Evolutionary conservation across 2,113 vertebrate species (phyloP).

Genomic region (Gallinago undulata): DNA sequence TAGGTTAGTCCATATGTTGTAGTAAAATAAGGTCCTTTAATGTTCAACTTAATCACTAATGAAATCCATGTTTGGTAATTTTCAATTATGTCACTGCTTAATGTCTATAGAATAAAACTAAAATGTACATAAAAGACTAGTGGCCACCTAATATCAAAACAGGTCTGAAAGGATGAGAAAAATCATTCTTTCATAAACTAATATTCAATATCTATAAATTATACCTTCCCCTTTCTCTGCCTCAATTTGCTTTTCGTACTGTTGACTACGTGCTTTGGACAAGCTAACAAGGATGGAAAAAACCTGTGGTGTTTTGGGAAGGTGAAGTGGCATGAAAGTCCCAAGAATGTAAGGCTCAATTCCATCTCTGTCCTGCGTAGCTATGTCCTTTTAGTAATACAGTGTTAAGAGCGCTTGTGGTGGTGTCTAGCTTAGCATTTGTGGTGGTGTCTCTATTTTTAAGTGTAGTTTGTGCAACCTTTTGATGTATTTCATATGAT

Average conservation of each 20-base stretch:
- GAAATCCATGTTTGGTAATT: background rate
- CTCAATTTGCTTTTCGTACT: background rate
- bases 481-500: background rate
- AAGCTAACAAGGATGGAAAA: slow-evolving; percentile 40
- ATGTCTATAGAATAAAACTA: background rate
- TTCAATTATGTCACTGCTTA: background rate
- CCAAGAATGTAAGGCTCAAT: slow-evolving; percentile 41
- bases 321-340: slow-evolving; percentile 27
- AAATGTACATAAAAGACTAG: background rate
- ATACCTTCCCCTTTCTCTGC: slow-evolving; percentile 24
- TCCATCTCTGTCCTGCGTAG: background rate
- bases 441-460: background rate
- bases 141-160: background rate
- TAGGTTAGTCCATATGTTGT: background rate
- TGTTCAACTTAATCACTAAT: background rate
- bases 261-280: slow-evolving; percentile 35
- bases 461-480: background rate
- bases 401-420: background rate
- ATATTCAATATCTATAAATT: background rate
- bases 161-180: background rate
- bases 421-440: slow-evolving; percentile 7
- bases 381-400: background rate
- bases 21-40: background rate
- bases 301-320: slow-evolving; percentile 1
- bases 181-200: background rate